phyloP scores from a whole-genome alignment of 2,888 invertebrate genomes.

The Ectobius pallidus region DNA sequence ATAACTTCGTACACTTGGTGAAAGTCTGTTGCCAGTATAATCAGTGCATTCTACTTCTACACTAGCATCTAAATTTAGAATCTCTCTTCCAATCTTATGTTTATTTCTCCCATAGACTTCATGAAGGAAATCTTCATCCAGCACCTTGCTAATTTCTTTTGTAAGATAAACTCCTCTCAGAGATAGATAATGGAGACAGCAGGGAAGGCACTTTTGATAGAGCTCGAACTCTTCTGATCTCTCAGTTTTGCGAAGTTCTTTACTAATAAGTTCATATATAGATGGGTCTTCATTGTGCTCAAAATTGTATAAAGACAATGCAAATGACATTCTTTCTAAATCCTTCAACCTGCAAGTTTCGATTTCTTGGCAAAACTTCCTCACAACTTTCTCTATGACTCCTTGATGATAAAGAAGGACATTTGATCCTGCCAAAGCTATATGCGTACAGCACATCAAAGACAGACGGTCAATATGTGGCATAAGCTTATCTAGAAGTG shows the following conservation, averaged over 20 bases:
- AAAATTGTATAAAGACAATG: slow-evolving; percentile 66
- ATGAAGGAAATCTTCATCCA: slow-evolving; percentile 64
- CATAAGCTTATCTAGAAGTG: slow-evolving; percentile 61
- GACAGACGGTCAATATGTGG: slow-evolving; percentile 65
- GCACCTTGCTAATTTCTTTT: slow-evolving; percentile 63
- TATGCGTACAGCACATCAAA: slow-evolving; percentile 67
- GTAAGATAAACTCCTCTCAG: slow-evolving; percentile 62
- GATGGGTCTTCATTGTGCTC: slow-evolving; percentile 59
- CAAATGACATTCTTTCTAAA: slow-evolving; percentile 70
- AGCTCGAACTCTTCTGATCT: slow-evolving; percentile 62
- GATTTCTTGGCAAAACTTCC: slow-evolving; percentile 60
- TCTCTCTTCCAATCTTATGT: slow-evolving; percentile 59
- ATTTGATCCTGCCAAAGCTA: slow-evolving; percentile 67
- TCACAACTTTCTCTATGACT: slow-evolving; percentile 58
- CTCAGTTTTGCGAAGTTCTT: slow-evolving; percentile 60
- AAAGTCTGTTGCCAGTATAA: slow-evolving; percentile 62
- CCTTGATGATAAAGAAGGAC: slow-evolving; percentile 57
- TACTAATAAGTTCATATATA: slow-evolving; percentile 55
- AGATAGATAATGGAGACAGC: slow-evolving; percentile 66
- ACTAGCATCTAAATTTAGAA: slow-evolving; percentile 66
- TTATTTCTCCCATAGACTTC: slow-evolving; percentile 56
- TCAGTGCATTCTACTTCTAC: slow-evolving; percentile 66
- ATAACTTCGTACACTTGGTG: slow-evolving; percentile 56
- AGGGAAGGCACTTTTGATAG: slow-evolving; percentile 65
- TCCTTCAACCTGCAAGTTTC: slow-evolving; percentile 69